These are phyloP conservation scores for Cyanoderma ruficeps DNA, from an alignment of 2,113 vertebrate species.

Conservation along the genomic window DNA sequence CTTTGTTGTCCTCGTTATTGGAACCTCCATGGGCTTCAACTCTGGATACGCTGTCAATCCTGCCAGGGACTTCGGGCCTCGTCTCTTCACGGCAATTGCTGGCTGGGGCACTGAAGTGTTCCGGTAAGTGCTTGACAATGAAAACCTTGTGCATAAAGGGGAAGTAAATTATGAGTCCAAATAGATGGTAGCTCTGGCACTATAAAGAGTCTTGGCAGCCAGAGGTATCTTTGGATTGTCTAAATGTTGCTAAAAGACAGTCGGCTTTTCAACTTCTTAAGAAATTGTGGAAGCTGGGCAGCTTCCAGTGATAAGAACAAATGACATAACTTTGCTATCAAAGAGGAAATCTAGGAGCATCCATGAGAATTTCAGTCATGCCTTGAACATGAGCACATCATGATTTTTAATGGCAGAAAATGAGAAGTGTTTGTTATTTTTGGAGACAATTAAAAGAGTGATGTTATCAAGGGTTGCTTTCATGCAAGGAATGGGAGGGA, in stretches of 20 bases:
- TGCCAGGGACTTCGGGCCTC: conserved; percentile 93
- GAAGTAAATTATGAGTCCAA: background rate
- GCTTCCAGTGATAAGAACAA: background rate
- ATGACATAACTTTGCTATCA: background rate
- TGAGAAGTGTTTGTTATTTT: background rate
- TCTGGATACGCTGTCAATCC: conserved; percentile 97
- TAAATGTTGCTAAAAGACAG: background rate
- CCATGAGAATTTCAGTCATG: background rate
- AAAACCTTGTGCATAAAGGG: background rate
- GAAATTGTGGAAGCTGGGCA: fast-evolving
- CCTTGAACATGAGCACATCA: background rate
- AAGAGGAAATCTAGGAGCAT: background rate
- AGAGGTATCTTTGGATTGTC: background rate
- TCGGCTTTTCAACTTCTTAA: background rate
- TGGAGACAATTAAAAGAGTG: background rate
- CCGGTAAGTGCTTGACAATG: conserved; percentile 76
- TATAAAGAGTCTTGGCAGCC: background rate
- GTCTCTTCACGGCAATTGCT: conserved; percentile 90
- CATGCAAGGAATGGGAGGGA: background rate
- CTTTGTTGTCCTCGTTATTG: conserved; percentile 93
- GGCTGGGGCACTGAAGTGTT: conserved; percentile 92
- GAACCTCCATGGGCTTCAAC: conserved; percentile 97
- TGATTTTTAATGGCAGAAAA: background rate
- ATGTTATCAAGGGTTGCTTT: background rate
- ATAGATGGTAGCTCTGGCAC: background rate